Conservation (phyloP, 2,113 vertebrate species). For the Copsychus sechellarum region DNA sequence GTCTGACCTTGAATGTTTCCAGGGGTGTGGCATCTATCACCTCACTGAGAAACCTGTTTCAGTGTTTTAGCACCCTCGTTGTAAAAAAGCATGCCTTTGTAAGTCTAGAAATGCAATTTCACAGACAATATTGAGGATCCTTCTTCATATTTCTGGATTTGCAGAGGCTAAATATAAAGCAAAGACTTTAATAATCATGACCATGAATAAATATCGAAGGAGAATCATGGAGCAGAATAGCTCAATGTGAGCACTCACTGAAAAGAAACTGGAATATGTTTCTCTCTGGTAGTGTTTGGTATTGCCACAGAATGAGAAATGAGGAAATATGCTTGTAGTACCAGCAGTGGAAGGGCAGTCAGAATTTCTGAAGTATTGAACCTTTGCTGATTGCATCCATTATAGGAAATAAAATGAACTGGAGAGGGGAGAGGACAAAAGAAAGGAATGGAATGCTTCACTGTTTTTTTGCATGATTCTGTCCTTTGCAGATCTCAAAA, state of each 20-base stretch:
- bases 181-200: not conserved
- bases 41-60: not conserved
- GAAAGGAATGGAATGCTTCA: rapidly evolving
- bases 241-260: not conserved
- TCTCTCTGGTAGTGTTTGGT: not conserved
- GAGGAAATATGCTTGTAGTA: not conserved
- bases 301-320: not conserved
- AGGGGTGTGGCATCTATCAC: too few species aligned
- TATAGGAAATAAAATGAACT: not conserved
- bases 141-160: not conserved
- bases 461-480: not conserved
- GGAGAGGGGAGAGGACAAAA: not conserved
- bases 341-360: not conserved
- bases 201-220: not conserved
- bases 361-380: not conserved
- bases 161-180: not conserved
- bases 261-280: not conserved
- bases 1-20: not conserved
- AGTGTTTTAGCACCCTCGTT: not conserved
- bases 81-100: not conserved
- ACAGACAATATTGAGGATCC: not conserved
- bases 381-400: not conserved
- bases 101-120: not conserved
- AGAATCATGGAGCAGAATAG: rapidly evolving
- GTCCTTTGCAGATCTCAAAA: not conserved